These are phyloP conservation scores for Sphecodes monilicornis DNA, from an alignment of 2,888 invertebrate genomes.

Conservation along the genomic window DNA sequence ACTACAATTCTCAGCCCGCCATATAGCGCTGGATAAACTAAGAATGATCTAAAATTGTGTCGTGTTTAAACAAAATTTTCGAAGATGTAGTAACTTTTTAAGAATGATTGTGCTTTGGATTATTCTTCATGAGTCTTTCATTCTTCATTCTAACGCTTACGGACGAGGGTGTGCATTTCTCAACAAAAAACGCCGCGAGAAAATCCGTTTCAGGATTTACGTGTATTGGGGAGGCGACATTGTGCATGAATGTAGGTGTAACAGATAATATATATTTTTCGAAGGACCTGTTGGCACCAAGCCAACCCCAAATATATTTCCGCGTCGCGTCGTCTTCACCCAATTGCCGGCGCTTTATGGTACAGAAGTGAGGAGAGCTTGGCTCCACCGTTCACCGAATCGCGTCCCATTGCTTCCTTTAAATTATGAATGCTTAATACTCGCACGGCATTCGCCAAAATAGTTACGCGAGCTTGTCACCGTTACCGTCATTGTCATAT, in stretches of 20 bases:
- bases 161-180: not conserved
- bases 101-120: not conserved
- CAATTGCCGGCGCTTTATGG: constrained; percentile 34
- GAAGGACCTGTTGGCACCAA: constrained; percentile 49
- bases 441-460: not conserved
- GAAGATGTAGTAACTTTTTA: not conserved
- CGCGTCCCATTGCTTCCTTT: constrained; percentile 50
- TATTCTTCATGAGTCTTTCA: not conserved
- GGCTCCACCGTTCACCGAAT: constrained; percentile 28
- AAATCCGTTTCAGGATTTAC: constrained; percentile 27
- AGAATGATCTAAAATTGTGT: no score
- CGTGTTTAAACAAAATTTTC: not conserved
- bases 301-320: constrained; percentile 55
- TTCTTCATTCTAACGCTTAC: not conserved
- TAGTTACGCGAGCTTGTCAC: no score
- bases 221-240: constrained; percentile 24
- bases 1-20: no score
- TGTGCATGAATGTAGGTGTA: constrained; percentile 19
- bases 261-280: constrained; percentile 50
- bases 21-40: no score
- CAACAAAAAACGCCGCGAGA: not conserved
- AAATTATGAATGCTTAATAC: constrained; percentile 31
- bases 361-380: constrained; percentile 42
- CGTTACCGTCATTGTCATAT: no score
- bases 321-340: constrained; percentile 31